Conservation (phyloP, 1,140 invertebrate genomes). For the Drosophila pandora region DNA sequence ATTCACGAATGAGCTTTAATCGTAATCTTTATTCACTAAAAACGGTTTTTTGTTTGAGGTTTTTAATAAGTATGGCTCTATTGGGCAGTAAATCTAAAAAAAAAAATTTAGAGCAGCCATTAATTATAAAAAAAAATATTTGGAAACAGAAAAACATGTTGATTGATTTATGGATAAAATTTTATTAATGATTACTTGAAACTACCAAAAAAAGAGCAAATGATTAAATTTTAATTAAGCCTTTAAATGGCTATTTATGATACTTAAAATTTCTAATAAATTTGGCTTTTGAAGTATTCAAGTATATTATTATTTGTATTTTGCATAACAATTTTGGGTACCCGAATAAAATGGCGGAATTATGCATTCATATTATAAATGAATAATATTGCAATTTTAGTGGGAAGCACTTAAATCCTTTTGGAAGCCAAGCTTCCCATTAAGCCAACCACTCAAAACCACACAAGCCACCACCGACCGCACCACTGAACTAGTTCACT, state of each 20-base stretch:
- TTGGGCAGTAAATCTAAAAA: too few relatives aligned
- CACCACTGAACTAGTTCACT: conserved; percentile 31
- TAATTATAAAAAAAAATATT: too few relatives aligned
- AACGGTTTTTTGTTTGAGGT: background rate
- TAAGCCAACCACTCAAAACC: background rate
- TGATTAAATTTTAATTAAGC: background rate
- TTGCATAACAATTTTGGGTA: background rate
- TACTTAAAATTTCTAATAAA: background rate
- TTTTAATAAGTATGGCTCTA: background rate
- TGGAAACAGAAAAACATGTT: too few relatives aligned
- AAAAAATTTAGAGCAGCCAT: too few relatives aligned
- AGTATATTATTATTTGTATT: background rate
- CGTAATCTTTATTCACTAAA: background rate
- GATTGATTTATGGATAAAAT: too few relatives aligned
- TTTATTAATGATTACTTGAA: background rate
- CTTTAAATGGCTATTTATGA: background rate
- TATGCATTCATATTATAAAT: conserved; percentile 1
- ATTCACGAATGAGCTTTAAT: background rate
- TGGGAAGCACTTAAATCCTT: background rate
- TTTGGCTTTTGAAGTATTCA: background rate
- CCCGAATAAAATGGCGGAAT: background rate
- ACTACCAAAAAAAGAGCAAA: background rate
- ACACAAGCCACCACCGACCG: background rate
- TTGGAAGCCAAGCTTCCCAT: background rate
- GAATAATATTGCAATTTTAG: background rate